A percentile compares a stretch with the other conserved stretches of the same genome.
Evolutionary conservation across 2,888 invertebrate genomes (phyloP).

Genomic region (Drosophila barbarae): DNA sequence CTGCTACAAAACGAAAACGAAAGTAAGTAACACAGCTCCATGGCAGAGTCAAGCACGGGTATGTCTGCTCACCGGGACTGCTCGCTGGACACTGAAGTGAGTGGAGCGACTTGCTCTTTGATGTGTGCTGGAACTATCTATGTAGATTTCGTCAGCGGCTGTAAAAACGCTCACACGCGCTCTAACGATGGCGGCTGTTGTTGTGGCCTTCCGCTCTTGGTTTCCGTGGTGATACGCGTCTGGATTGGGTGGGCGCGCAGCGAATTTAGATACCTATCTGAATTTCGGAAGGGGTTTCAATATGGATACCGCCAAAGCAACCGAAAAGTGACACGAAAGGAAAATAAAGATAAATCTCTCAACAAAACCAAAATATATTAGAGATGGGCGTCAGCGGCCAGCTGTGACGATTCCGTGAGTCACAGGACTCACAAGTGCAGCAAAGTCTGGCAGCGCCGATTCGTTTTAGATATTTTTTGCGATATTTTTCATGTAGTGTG

Average conservation of each 20-base stretch:
- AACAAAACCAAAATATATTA: conserved; percentile 6
- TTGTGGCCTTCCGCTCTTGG: conserved; percentile 1
- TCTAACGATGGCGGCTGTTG: conserved; percentile 6
- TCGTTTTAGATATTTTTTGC: background rate
- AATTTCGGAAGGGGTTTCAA: background rate
- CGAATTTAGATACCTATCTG: background rate
- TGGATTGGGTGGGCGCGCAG: background rate
- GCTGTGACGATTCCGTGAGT: conserved; percentile 1
- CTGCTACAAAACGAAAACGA: background rate
- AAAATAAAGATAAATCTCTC: conserved; percentile 7
- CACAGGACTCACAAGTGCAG: background rate
- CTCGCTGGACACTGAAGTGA: conserved; percentile 26
- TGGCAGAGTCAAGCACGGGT: background rate
- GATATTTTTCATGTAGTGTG: too few species aligned
- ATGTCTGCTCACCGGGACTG: conserved; percentile 33
- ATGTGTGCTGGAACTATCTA: conserved; percentile 14
- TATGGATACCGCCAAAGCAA: conserved; percentile 2
- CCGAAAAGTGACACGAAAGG: conserved; percentile 1
- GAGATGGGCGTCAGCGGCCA: background rate
- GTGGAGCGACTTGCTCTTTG: conserved; percentile 6
- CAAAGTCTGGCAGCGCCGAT: background rate
- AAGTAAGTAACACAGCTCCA: background rate
- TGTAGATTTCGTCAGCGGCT: conserved; percentile 25
- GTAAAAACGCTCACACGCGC: conserved; percentile 13
- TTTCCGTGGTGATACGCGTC: conserved; percentile 1